phyloP scores from a whole-genome alignment of 2,888 invertebrate species.

The Tanypteryx hageni region DNA sequence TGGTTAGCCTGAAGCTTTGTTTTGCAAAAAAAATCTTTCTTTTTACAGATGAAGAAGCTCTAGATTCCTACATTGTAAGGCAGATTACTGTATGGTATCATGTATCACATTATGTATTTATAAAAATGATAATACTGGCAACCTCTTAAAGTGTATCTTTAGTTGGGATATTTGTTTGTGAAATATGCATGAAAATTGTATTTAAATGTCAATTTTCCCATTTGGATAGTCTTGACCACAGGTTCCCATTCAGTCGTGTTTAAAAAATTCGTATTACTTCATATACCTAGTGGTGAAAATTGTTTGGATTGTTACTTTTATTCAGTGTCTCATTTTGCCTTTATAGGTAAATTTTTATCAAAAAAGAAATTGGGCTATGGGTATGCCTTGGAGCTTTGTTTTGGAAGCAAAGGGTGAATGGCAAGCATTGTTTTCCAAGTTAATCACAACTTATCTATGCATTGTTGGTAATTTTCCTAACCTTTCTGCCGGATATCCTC shows the following conservation, averaged over 20 bases:
- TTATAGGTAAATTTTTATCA: conserved; percentile 17
- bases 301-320: conserved; percentile 54
- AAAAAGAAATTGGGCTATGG: conserved; percentile 31
- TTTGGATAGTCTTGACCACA: conserved; percentile 5
- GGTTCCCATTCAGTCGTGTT: neutral
- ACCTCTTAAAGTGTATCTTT: conserved; percentile 11
- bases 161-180: conserved; percentile 22
- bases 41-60: conserved; percentile 52
- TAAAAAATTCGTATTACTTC: neutral
- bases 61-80: conserved; percentile 43
- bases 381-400: neutral
- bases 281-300: conserved; percentile 2
- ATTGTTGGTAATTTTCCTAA: neutral
- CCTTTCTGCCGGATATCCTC: neutral
- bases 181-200: neutral
- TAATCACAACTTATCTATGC: neutral
- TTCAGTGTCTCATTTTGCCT: conserved; percentile 6
- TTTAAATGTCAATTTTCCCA: neutral
- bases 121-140: conserved; percentile 42
- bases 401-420: neutral
- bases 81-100: conserved; percentile 44
- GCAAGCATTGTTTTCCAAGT: conserved; percentile 27
- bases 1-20: conserved; percentile 57
- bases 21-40: conserved; percentile 45
- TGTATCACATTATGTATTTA: conserved; percentile 35